These are phyloP conservation scores for Kudoa iwatai DNA, from an alignment of 30 jellyfish, hydroid and myxozoan genomes.

Conservation along the genomic window DNA sequence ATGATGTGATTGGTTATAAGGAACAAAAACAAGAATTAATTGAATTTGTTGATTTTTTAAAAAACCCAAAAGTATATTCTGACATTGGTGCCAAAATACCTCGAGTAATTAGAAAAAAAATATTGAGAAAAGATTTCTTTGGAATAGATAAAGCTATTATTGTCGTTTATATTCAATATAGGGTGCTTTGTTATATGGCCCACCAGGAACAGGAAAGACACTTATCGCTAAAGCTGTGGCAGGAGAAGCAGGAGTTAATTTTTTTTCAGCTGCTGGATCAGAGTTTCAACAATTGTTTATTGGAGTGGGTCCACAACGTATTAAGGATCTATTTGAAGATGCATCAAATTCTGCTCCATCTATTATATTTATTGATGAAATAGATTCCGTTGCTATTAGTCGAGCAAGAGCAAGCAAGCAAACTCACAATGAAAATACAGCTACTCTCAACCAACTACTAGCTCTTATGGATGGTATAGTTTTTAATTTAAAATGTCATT, in stretches of 20 bases:
- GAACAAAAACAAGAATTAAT: too few species aligned
- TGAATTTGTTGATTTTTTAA: too few species aligned
- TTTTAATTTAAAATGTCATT: too few species aligned
- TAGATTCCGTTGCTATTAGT: conserved; percentile 91
- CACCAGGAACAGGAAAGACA: too few species aligned
- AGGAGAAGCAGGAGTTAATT: conserved; percentile 91
- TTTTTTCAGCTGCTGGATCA: conserved; percentile 72
- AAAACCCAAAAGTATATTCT: too few species aligned
- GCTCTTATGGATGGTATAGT: conserved; percentile 99
- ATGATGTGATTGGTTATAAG: too few species aligned
- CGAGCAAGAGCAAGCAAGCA: conserved; percentile 73
- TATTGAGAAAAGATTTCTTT: too few species aligned
- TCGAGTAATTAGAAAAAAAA: too few species aligned
- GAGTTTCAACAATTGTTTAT: conserved; percentile 85
- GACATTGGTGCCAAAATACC: too few species aligned
- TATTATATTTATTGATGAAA: conserved; percentile 62
- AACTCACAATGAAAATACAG: conserved; percentile 84
- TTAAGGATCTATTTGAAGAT: conserved; percentile 47
- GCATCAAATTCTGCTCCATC: conserved; percentile 85
- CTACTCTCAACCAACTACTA: conserved; percentile 45
- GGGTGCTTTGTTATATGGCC: conserved; percentile 86
- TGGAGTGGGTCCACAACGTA: conserved; percentile 98
- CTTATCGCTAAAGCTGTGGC: conserved; percentile 91
- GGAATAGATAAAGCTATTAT: too few species aligned
- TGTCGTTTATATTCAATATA: too few species aligned